Evolutionary conservation across 92 coral and sea anemone genomes (phyloP), one percentile per base, ranked within the genome.

Genomic region (Zoanthus solanderi): DNA sequence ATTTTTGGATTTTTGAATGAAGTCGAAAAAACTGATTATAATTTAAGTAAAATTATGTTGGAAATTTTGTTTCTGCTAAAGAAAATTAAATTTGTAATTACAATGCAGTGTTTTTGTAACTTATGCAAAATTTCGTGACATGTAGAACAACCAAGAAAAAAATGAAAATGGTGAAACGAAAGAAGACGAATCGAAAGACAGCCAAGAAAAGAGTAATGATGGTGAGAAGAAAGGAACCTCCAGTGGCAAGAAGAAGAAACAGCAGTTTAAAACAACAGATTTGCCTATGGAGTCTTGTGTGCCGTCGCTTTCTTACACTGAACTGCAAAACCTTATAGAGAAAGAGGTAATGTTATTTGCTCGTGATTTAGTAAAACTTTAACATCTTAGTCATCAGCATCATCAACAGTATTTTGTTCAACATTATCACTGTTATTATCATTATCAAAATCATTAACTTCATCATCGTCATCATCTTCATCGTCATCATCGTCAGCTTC

Each of bases 231-330:
- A 83, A 18, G 95, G 92, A 15, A 95, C 88, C 13, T 91, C 95
- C 0, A 96, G 94, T 82, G 73, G 94, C 28, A 97, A 97, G 96
- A 97, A 95, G 73, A 97, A 95, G 96, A 97, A 97, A 48, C 97
- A 87, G 45, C 85, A 89, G 82, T 95, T 92, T 3, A 97, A 95
- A 78, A 91, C 94, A 47, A 87, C 90, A 72, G 99, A 97, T 28
- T 92, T 97, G 45, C 92, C 92, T 78, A 89, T 97, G 6, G 96
- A 93, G 4, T 52, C 91, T 17, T 69, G 61, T 32, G 95, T 95
- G 1, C 96, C 98, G 6, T 84, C 94, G 18, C 78, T 96, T 6
- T 83, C 91, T n/a, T 58, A 79, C 29, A 42, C 87, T 73, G 94
- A 93, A 11, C 85, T 96, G 4, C 92, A 89, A 37, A 87, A 71